Conservation (phyloP, 2,113 vertebrate species). For the Tautogolabrus adspersus region DNA sequence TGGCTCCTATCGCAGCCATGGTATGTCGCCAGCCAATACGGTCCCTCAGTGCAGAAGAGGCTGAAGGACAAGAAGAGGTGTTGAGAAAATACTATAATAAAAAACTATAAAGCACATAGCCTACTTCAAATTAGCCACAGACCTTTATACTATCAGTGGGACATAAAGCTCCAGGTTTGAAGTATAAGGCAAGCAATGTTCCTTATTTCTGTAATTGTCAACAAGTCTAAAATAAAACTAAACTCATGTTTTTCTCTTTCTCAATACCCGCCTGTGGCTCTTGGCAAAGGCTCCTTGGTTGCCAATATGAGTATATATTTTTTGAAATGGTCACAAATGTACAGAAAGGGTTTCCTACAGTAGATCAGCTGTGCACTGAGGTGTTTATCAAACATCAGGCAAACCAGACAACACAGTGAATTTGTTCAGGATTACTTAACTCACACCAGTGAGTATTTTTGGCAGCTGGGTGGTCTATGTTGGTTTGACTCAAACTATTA, state of each 20-base stretch:
- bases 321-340: too few species aligned
- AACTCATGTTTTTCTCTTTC: background rate
- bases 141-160: background rate
- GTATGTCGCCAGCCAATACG: slow-evolving; percentile 91
- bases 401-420: background rate
- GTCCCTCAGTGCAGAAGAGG: slow-evolving; percentile 90
- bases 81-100: background rate
- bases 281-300: background rate
- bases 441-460: background rate
- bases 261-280: background rate
- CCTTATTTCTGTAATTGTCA: background rate
- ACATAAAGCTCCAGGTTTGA: background rate
- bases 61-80: slow-evolving; percentile 64
- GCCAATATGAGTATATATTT: too few species aligned
- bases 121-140: too few species aligned
- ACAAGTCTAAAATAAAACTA: background rate
- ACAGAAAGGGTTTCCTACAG: too few species aligned
- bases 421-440: background rate
- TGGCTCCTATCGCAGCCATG: slow-evolving; percentile 88
- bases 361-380: background rate
- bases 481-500: too few species aligned
- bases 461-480: too few species aligned
- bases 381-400: background rate
- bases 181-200: background rate
- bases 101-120: background rate